Percentiles rank a stretch among this genome's conserved stretches.
phyloP scores from a whole-genome alignment of 2,113 vertebrate species.

The Bubo scandiacus region DNA sequence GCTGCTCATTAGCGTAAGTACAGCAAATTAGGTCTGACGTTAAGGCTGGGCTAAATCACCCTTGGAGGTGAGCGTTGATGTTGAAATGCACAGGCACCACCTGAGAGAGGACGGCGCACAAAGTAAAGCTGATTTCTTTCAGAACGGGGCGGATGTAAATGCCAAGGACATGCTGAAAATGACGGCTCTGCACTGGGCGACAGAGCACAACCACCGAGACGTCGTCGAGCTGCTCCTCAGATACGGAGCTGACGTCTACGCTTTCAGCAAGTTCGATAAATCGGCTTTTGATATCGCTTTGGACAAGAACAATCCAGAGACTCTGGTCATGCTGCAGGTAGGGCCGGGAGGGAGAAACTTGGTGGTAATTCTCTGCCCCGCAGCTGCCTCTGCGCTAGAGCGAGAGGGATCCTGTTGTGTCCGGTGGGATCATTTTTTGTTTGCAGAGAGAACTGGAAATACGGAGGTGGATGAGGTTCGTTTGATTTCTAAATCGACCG shows the following conservation, averaged over 20 bases:
- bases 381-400: rapidly evolving
- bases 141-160: constrained; percentile 93
- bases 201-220: constrained; percentile 83
- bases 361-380: not conserved
- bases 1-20: constrained; percentile 84
- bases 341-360: not conserved
- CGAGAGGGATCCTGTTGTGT: not conserved
- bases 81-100: not conserved
- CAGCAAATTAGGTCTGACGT: rapidly evolving
- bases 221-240: constrained; percentile 86
- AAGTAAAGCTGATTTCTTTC: not conserved
- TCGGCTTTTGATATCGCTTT: constrained; percentile 89
- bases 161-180: constrained; percentile 97
- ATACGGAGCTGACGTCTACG: constrained; percentile 85
- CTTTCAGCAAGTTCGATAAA: constrained; percentile 92
- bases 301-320: constrained; percentile 84
- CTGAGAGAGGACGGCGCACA: rapidly evolving
- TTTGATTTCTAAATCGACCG: not conserved
- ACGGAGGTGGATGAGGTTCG: not conserved
- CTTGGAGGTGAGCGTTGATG: not conserved
- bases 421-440: not conserved
- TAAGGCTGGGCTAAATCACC: not conserved
- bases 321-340: constrained; percentile 82
- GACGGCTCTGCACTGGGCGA: constrained; percentile 93
- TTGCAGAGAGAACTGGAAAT: not conserved